Conservation (phyloP, 2,797 vertebrate genomes). For the Agapornis canus region DNA sequence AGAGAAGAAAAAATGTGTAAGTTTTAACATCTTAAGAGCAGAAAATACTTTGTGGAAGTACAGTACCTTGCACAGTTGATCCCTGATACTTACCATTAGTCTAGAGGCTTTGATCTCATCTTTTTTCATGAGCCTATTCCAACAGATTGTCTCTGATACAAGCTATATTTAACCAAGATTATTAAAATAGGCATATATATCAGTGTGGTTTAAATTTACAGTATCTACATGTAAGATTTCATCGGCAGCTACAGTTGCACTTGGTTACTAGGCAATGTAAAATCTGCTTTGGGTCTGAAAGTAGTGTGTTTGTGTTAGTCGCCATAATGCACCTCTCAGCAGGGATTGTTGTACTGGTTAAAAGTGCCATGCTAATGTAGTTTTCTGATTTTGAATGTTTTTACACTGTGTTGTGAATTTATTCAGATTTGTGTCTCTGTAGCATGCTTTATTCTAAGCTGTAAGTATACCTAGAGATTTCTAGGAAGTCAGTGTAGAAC, state of each 20-base stretch:
- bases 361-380: neutral
- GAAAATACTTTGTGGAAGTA: neutral
- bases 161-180: neutral
- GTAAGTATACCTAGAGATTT: neutral
- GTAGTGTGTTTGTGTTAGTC: neutral
- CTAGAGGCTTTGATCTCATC: neutral
- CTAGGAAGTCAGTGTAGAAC: neutral
- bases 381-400: neutral
- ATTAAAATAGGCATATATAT: neutral
- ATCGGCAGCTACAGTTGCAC: constrained; percentile 14
- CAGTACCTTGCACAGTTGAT: neutral
- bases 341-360: neutral
- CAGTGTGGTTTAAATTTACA: neutral
- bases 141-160: neutral
- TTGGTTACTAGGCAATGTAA: neutral
- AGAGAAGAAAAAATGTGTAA: neutral
- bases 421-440: neutral
- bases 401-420: neutral
- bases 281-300: constrained; percentile 29
- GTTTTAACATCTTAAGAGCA: neutral
- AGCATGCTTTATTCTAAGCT: neutral
- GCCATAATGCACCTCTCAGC: neutral
- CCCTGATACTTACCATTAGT: neutral
- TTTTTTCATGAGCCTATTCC: neutral
- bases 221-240: neutral